Base-by-base conservation (phyloP, 2,888 invertebrate genomes). In the Mesorhabditis sp. region DNA sequence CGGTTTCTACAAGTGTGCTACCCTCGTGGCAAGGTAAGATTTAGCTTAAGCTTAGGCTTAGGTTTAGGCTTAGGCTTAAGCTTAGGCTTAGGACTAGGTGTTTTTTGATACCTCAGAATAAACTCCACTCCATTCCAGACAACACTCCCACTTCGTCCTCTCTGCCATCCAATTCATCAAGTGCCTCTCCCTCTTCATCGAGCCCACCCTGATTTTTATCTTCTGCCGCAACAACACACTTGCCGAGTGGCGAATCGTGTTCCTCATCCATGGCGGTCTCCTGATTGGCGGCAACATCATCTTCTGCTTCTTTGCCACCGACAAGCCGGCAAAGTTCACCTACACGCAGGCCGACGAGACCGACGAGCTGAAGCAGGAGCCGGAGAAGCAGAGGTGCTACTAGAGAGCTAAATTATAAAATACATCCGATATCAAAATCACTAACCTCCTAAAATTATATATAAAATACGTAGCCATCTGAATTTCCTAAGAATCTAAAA, bases 91-190 rank as follows among this genome's bases (percentile, higher is more conserved):
- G 58, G n/a, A 50, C 58, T 50, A 50, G 58, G 58, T 50, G 58
- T 50, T 13, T 10, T 13, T 50, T 50, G 58, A 50, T n/a, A 50
- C 7, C 7, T 50, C 58, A 50, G 7, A 10, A 10, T 13, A 50
- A 50, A 13, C 7, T 13, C 10, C 58, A 50, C 7, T 15, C 6
- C 6, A 43, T 74, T 80, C 70, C 74, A 83, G 83, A 62, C 83
- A 83, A 72, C 82, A 82, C 71, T 76, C 80, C n/a, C 82, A 82
- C 71, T 83, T 83, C 65, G 83, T 83, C 5, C 76, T 83, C 10
- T 82, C 82, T 5, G 80, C 81, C 72, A 81, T 83, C 45, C 83
- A 83, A 68, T 83, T 83, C 76, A 80, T 82, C 75, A 83, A 83
- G 68, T 83, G 82, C 50, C 64, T 82, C 4, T 81, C 83, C 0